Percentiles rank a stretch among this genome's conserved stretches.
Evolutionary conservation across 2,888 invertebrate species (phyloP).

Genomic region (Drosophila engyochracea): DNA sequence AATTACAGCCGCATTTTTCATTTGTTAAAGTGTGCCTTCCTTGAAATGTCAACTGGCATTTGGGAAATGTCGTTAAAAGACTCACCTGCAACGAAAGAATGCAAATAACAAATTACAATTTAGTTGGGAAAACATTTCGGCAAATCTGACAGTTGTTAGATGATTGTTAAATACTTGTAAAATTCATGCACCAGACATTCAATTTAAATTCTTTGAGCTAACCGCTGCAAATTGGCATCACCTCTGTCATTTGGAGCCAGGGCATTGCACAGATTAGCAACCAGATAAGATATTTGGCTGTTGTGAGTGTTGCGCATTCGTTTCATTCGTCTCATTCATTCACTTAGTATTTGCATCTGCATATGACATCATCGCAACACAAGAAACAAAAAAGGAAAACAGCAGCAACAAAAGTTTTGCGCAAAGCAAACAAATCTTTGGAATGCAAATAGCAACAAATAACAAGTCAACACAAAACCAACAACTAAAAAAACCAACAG

Average conservation of each 20-base stretch:
- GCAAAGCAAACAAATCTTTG: conserved; percentile 60
- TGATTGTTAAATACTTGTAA: not conserved
- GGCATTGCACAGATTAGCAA: conserved; percentile 53
- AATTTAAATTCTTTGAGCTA: conserved; percentile 21
- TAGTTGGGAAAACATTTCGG: conserved; percentile 31
- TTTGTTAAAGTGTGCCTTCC: not conserved
- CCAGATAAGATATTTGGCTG: not conserved
- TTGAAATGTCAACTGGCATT: conserved; percentile 28
- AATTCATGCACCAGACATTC: conserved; percentile 30
- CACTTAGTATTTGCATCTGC: conserved; percentile 51
- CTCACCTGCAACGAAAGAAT: conserved; percentile 69
- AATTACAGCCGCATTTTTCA: not conserved
- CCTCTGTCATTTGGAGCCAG: conserved; percentile 70
- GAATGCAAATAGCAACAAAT: conserved; percentile 52
- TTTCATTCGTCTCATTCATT: not conserved
- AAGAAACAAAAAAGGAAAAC: conserved; percentile 5
- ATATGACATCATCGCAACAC: conserved; percentile 71
- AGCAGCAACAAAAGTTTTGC: conserved; percentile 54
- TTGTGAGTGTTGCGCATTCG: not conserved
- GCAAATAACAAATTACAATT: conserved; percentile 42
- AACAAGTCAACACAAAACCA: conserved; percentile 40
- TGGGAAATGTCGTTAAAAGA: conserved; percentile 30
- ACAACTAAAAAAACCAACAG: conserved; percentile 9
- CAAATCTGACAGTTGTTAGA: conserved; percentile 16
- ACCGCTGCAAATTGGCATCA: conserved; percentile 53